These are phyloP conservation scores for Mionectes macconnelli DNA, from an alignment of 2,113 vertebrate species.

Conservation along the genomic window DNA sequence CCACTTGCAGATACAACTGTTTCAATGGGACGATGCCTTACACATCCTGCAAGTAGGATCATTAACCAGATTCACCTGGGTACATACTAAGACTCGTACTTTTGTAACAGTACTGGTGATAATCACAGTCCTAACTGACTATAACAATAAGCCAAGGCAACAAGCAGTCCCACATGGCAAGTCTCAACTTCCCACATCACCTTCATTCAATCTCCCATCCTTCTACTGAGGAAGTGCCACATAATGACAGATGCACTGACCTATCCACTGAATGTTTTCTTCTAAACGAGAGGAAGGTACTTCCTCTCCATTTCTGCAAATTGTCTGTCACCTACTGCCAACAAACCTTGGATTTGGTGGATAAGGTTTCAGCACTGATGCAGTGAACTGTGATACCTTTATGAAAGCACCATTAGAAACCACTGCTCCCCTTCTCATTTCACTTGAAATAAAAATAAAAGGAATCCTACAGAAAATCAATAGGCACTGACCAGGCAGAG, in stretches of 20 bases:
- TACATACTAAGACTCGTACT: not conserved
- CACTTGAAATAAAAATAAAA: not conserved
- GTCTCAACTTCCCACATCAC: not conserved
- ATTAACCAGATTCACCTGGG: not conserved
- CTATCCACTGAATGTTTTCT: fast-evolving
- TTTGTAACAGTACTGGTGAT: not conserved
- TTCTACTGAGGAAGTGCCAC: not conserved
- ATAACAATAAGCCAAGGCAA: not conserved
- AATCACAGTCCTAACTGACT: not conserved
- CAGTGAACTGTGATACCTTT: not conserved
- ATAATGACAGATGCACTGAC: not conserved
- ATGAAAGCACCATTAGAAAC: not conserved
- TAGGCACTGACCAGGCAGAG: not conserved
- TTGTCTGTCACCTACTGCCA: not conserved
- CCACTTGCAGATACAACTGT: not conserved
- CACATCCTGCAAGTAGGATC: not conserved
- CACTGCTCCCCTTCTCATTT: not conserved
- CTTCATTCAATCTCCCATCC: not conserved
- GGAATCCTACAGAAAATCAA: not conserved
- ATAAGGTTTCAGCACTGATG: not conserved
- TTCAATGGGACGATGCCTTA: not conserved
- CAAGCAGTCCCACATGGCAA: not conserved
- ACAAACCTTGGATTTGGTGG: not conserved
- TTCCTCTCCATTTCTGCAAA: not conserved
- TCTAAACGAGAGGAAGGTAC: not conserved